These are phyloP conservation scores for Pseudobourletiella spinata DNA, from an alignment of 1,140 invertebrate genomes.

Conservation along the genomic window DNA sequence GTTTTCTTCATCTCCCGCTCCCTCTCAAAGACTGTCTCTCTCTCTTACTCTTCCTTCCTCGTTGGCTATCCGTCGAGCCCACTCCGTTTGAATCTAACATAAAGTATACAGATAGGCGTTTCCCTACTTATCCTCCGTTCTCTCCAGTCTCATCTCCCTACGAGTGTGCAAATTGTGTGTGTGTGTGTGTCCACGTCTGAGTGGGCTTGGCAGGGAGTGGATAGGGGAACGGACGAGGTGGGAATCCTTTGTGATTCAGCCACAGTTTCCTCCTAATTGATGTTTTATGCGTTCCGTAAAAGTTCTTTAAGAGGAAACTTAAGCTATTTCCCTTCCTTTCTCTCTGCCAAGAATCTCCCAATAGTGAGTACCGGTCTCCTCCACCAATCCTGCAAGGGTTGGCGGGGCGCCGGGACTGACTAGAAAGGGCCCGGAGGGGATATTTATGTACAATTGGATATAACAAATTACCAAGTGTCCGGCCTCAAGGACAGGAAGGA, in stretches of 20 bases:
- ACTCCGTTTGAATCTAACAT: not conserved
- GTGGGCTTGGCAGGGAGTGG: not conserved
- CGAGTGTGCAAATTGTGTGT: not conserved
- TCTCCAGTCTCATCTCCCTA: not conserved
- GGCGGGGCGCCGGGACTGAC: no score
- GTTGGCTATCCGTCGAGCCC: not conserved
- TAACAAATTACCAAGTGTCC: no score
- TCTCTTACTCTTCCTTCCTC: not conserved
- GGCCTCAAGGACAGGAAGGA: no score
- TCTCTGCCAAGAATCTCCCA: no score
- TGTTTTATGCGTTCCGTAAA: conserved; percentile 16
- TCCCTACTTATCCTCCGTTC: no score
- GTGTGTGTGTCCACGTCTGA: not conserved
- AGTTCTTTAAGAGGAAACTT: not conserved
- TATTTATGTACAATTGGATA: no score
- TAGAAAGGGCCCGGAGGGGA: no score
- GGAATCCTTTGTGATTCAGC: conserved; percentile 9
- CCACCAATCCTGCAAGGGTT: no score
- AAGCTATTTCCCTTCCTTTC: not conserved
- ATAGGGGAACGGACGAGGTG: not conserved
- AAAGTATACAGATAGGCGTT: no score
- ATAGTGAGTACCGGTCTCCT: no score
- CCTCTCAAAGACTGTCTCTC: not conserved
- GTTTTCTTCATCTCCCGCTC: not conserved
- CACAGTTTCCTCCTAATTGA: conserved; percentile 19